Evolutionary conservation across 2,888 invertebrate genomes (phyloP).

Genomic region (Sarcophaga caerulescens): DNA sequence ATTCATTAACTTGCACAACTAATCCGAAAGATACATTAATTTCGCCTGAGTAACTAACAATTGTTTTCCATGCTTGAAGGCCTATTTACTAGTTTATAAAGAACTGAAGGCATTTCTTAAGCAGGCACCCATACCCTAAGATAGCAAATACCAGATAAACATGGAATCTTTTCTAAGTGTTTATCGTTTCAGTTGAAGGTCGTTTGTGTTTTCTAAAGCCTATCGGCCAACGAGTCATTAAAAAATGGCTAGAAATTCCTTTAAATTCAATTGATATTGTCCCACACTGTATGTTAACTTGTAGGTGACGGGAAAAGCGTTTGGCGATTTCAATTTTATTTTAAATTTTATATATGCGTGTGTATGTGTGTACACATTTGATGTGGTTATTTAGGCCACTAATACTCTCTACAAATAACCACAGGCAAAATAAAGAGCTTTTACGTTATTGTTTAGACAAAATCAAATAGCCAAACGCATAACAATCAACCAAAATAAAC

Average conservation of each 20-base stretch:
- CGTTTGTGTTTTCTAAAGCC: too few relatives aligned
- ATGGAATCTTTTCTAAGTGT: too few relatives aligned
- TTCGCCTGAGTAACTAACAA: too few relatives aligned
- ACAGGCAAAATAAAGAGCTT: conserved; percentile 46
- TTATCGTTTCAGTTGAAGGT: too few relatives aligned
- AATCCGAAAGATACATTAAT: too few relatives aligned
- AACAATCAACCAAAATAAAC: not conserved
- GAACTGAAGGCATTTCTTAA: too few relatives aligned
- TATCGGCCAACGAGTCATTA: too few relatives aligned
- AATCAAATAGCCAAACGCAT: conserved; percentile 8
- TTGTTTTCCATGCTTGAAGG: too few relatives aligned
- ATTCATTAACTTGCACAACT: too few relatives aligned
- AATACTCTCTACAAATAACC: conserved; percentile 57
- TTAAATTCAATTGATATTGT: not conserved
- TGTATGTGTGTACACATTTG: conserved; percentile 6
- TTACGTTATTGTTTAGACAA: conserved; percentile 30
- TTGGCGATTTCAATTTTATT: not conserved
- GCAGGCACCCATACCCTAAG: too few relatives aligned
- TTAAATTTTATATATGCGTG: not conserved
- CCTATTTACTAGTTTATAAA: too few relatives aligned
- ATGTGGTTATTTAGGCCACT: conserved; percentile 49
- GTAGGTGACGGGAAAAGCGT: not conserved
- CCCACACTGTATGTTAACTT: not conserved
- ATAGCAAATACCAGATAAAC: too few relatives aligned
- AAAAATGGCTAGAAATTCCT: not conserved